Evolutionary conservation across 2,113 vertebrate species (phyloP).

Genomic region (Uria aalge): DNA sequence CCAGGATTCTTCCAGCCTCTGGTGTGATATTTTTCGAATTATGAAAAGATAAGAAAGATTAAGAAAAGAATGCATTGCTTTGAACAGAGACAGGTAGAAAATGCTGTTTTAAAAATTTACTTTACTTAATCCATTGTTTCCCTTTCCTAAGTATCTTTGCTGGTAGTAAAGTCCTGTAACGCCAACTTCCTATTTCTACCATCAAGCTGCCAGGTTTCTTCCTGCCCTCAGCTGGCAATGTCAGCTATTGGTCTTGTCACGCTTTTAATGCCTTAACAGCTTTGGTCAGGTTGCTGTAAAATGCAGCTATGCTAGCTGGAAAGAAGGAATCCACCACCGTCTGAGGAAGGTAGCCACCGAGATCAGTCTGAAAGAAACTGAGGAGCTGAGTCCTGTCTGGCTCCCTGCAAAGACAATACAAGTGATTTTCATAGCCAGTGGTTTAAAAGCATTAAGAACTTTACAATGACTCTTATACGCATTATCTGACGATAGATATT

Average conservation of each 20-base stretch:
- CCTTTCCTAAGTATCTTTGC: background rate
- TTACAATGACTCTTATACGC: background rate
- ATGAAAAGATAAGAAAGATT: background rate
- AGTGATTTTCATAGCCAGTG: background rate
- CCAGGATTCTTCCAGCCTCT: background rate
- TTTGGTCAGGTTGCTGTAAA: constrained; percentile 87
- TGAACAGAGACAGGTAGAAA: background rate
- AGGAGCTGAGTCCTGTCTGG: constrained; percentile 83
- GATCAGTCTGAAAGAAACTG: constrained; percentile 94
- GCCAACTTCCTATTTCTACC: background rate
- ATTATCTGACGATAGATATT: background rate
- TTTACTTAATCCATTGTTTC: background rate
- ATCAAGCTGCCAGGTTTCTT: background rate
- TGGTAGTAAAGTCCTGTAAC: background rate
- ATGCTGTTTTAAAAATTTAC: background rate
- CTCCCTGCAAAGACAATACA: constrained; percentile 75
- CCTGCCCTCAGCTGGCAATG: background rate
- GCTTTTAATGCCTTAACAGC: constrained; percentile 77
- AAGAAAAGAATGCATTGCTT: background rate
- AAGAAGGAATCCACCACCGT: constrained; percentile 94
- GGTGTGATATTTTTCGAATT: background rate
- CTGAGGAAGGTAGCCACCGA: constrained; percentile 87
- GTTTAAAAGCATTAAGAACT: background rate
- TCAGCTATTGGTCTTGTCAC: background rate
- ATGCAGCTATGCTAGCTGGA: constrained; percentile 86